These are phyloP conservation scores for Schrankia costaestrigalis DNA, from an alignment of 2,888 invertebrate species.

Conservation along the genomic window DNA sequence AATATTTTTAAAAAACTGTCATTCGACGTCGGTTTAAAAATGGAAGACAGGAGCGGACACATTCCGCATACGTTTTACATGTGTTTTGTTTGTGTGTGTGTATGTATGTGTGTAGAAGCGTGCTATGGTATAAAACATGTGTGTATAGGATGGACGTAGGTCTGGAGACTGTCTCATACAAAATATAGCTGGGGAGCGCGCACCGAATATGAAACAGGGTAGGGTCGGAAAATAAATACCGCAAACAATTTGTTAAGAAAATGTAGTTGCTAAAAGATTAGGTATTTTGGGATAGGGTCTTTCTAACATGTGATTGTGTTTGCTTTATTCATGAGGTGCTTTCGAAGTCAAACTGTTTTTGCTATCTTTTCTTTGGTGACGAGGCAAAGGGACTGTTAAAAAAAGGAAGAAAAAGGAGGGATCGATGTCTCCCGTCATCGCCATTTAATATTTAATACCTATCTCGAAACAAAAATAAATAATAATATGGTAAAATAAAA, in stretches of 20 bases:
- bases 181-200: slow-evolving; percentile 61
- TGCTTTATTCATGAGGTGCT: too few species aligned
- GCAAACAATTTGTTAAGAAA: neutral
- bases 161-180: slow-evolving; percentile 66
- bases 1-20: slow-evolving; percentile 20
- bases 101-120: slow-evolving; percentile 19
- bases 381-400: too few species aligned
- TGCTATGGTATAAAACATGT: slow-evolving; percentile 41
- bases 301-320: too few species aligned
- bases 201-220: slow-evolving; percentile 63
- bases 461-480: too few species aligned
- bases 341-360: too few species aligned
- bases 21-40: slow-evolving; percentile 25
- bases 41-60: slow-evolving; percentile 17
- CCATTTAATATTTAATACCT: too few species aligned
- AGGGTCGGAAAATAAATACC: slow-evolving; percentile 52
- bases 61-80: slow-evolving; percentile 10
- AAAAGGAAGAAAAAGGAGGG: too few species aligned
- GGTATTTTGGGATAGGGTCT: too few species aligned
- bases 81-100: neutral
- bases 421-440: too few species aligned
- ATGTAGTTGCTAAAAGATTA: too few species aligned
- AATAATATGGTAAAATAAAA: too few species aligned
- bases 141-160: slow-evolving; percentile 49
- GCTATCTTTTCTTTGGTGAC: too few species aligned